Evolutionary conservation across 2,888 invertebrate genomes (phyloP), one percentile per base, ranked within the genome.

Genomic region (Aquatica leii): DNA sequence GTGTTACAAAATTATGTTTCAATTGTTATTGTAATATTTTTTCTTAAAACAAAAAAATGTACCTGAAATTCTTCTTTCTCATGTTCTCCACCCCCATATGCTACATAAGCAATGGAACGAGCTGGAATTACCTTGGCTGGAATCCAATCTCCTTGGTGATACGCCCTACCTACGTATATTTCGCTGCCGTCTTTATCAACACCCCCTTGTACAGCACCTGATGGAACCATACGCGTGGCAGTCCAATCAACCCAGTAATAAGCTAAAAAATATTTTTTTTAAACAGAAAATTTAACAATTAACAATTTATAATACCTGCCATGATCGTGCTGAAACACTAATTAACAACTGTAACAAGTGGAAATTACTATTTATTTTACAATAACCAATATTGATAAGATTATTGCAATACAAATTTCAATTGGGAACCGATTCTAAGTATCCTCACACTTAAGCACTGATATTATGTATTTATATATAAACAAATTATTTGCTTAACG

Each of bases 151-250:
- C 89, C 90, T 62, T 86, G 84, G 73, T 90, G 88, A 59, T 81
- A 85, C 0, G 88, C 87, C 51, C 93, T 85, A 0, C 92, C 93
- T 0, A 92, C 89, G 78, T 86, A 93, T 73, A 94, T 91, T 53
- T 86, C 83, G 0, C 85, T 84, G 0, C 93, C 92, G 71, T 92
- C 92, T 11, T 80, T 80, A 74, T 93, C 93, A 1, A 84, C 84
- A 15, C 93, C 93, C 41, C 86, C 89, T 3, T 73, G 72, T 0
- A 89, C 84, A 1, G 88, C 87, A 0, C 82, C 83, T 4, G 78
- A 74, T 41, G 87, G 87, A 21, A 87, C 72, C 67, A 82, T 78
- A 41, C 82, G 82, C 62, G 82, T 82, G 21, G 81, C 78, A 59
- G 73, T 66, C 24, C 80, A 79, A 24, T 74, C 75, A 12, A 84